phyloP scores from a whole-genome alignment of 1,140 invertebrate species.

The Tribolium castaneum region DNA sequence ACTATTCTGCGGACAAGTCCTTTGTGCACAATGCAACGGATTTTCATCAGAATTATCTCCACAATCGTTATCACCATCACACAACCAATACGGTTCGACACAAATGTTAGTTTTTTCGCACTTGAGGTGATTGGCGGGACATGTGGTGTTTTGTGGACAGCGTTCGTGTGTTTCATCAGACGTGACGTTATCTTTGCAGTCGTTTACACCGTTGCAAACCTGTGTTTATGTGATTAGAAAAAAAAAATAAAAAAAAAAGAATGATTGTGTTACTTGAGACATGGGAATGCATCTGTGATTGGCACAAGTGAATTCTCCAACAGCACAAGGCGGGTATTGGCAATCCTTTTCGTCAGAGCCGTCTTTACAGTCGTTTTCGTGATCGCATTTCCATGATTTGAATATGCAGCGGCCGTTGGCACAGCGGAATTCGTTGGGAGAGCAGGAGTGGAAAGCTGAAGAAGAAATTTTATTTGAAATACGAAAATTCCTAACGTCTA shows the following conservation, averaged over 20 bases:
- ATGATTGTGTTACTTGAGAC: conserved; percentile 68
- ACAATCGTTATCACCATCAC: conserved; percentile 94
- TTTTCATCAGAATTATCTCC: conserved; percentile 97
- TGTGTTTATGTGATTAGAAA: conserved; percentile 54
- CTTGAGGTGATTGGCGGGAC: conserved; percentile 87
- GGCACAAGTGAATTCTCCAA: conserved; percentile 93
- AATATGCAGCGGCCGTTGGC: conserved; percentile 95
- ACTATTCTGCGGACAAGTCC: conserved; percentile 91
- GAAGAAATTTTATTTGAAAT: conserved; percentile 47
- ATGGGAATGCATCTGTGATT: conserved; percentile 91
- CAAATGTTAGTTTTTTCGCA: conserved; percentile 95
- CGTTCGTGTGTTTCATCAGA: conserved; percentile 90
- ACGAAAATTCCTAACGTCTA: too few relatives aligned
- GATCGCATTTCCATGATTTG: conserved; percentile 94
- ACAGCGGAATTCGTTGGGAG: conserved; percentile 92
- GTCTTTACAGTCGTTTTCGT: conserved; percentile 96
- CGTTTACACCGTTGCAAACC: conserved; percentile 94
- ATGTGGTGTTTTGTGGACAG: conserved; percentile 88
- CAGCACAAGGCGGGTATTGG: conserved; percentile 87
- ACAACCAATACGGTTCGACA: conserved; percentile 95
- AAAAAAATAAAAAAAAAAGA: too few relatives aligned
- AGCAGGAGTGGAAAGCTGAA: conserved; percentile 91
- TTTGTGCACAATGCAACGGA: conserved; percentile 85
- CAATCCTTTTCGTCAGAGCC: conserved; percentile 94
- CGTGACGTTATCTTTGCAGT: conserved; percentile 93